These are phyloP conservation scores for Lasiommata megera DNA, from an alignment of 2,888 invertebrate genomes.

Conservation along the genomic window DNA sequence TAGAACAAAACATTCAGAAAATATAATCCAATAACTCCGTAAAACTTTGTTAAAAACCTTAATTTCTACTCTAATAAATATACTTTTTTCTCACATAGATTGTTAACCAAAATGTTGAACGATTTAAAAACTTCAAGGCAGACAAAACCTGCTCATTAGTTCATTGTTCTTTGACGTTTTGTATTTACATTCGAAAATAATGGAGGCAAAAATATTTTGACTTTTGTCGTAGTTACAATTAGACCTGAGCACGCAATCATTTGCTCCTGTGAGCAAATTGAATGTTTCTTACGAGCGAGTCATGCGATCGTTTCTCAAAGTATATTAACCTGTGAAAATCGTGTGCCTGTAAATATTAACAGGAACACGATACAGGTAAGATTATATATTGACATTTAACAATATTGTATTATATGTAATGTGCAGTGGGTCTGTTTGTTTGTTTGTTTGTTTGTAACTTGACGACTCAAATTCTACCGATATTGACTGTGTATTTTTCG, in stretches of 20 bases:
- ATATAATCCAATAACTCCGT: too few species aligned
- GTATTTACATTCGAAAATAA: slow-evolving; percentile 16
- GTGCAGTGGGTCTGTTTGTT: too few species aligned
- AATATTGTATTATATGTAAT: too few species aligned
- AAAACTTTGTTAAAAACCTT: too few species aligned
- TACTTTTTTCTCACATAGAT: too few species aligned
- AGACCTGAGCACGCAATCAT: slow-evolving; percentile 43
- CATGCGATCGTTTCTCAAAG: slow-evolving; percentile 41
- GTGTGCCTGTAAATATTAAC: neutral
- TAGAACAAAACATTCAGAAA: too few species aligned
- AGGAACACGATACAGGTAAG: too few species aligned
- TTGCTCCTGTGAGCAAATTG: slow-evolving; percentile 43
- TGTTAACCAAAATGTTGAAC: neutral
- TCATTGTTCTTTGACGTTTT: slow-evolving; percentile 11
- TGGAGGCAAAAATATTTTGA: slow-evolving; percentile 20
- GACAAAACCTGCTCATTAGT: neutral
- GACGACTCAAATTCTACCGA: too few species aligned
- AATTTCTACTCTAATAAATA: too few species aligned
- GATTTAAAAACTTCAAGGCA: neutral
- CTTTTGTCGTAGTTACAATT: slow-evolving; percentile 29
- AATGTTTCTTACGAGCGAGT: slow-evolving; percentile 46
- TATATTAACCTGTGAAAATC: slow-evolving; percentile 30
- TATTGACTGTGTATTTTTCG: too few species aligned
- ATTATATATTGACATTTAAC: too few species aligned
- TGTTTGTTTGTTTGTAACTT: too few species aligned